Evolutionary conservation across 2,797 vertebrate species (phyloP).

Genomic region (Sebastolobus altivelis): DNA sequence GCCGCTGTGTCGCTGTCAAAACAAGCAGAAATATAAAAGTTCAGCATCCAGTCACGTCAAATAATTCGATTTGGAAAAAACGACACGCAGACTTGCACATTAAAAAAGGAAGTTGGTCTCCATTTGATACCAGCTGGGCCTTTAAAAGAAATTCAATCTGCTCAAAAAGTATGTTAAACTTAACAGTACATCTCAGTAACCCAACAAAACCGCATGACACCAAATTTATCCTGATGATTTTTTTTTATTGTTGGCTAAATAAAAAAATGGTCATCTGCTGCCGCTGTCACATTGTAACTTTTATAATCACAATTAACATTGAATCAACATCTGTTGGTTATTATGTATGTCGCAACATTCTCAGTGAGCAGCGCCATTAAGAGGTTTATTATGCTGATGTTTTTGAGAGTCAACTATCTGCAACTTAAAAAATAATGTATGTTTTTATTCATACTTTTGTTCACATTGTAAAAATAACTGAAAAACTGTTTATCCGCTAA

Average conservation of each 20-base stretch:
- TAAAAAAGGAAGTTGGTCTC: not conserved
- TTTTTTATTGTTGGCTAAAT: constrained; percentile 61
- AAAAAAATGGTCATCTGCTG: constrained; percentile 74
- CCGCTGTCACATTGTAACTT: constrained; percentile 64
- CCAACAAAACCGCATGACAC: constrained; percentile 29
- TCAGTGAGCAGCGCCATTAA: constrained; percentile 39
- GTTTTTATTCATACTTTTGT: not conserved
- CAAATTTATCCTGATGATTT: constrained; percentile 25
- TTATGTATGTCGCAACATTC: constrained; percentile 45
- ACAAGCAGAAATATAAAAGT: constrained; percentile 6
- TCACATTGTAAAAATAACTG: not conserved
- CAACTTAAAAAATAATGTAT: not conserved
- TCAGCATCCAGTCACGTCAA: constrained; percentile 8
- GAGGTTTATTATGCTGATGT: constrained; percentile 22
- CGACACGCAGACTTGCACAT: not conserved
- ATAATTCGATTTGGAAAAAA: not conserved
- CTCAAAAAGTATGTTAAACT: constrained; percentile 26
- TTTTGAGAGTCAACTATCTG: not conserved
- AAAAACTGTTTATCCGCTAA: constrained; percentile 6
- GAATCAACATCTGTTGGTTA: constrained; percentile 73
- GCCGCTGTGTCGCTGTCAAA: constrained; percentile 10
- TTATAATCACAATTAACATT: constrained; percentile 72
- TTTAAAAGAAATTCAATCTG: constrained; percentile 48
- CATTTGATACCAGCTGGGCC: constrained; percentile 38
- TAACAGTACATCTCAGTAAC: constrained; percentile 26